Conservation (phyloP, 2,797 vertebrate genomes). For the Enteromius radiatus region DNA sequence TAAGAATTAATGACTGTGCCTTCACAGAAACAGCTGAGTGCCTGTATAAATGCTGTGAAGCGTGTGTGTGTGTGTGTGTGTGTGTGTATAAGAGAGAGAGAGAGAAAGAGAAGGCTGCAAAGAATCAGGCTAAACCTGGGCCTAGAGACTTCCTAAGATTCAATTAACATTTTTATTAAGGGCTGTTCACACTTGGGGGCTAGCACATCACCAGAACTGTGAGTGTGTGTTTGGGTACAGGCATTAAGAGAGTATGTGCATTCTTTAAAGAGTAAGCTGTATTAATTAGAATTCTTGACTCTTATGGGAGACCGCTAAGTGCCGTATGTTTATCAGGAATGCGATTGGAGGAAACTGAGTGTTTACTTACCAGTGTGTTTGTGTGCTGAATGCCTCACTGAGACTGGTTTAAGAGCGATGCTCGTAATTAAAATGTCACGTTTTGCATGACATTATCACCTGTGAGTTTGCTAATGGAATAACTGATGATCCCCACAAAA, state of each 20-base stretch:
- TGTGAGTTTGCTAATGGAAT: constrained; percentile 1
- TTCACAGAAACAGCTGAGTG: constrained; percentile 64
- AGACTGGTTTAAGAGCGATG: constrained; percentile 16
- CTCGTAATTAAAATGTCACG: constrained; percentile 36
- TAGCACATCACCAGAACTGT: constrained; percentile 41
- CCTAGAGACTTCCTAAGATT: constrained; percentile 70
- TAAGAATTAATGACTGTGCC: constrained; percentile 77
- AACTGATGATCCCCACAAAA: constrained; percentile 12
- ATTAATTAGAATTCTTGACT: constrained; percentile 51
- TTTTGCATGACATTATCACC: constrained; percentile 26
- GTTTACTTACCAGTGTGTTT: constrained; percentile 32
- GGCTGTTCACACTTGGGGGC: constrained; percentile 43
- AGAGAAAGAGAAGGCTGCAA: neutral
- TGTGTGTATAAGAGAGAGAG: constrained; percentile 31
- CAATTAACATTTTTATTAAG: constrained; percentile 78
- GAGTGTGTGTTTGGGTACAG: constrained; percentile 35
- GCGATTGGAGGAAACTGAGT: constrained; percentile 29
- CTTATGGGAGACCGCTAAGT: constrained; percentile 41
- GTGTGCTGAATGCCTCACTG: constrained; percentile 19
- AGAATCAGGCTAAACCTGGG: constrained; percentile 60
- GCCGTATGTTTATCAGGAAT: constrained; percentile 41
- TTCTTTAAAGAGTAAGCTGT: constrained; percentile 39
- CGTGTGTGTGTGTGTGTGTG: constrained; percentile 37
- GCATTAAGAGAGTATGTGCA: constrained; percentile 36
- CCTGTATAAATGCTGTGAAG: constrained; percentile 45